phyloP scores from a whole-genome alignment of 2,797 vertebrate genomes.

The Liparis tanakae region DNA sequence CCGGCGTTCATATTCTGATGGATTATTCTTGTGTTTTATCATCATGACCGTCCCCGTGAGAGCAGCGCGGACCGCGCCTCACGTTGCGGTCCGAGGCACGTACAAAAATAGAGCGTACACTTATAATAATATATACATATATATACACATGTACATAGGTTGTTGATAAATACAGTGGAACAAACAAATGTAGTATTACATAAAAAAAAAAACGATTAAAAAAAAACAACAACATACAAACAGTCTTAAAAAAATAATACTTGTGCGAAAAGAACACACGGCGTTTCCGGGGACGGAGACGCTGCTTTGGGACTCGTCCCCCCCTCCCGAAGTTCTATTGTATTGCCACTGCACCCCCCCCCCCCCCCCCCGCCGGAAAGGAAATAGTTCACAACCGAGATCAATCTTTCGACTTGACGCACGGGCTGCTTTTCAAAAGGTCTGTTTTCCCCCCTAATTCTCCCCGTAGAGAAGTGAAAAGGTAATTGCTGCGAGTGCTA shows the following conservation, averaged over 20 bases:
- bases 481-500: conserved; percentile 62
- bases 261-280: conserved; percentile 34
- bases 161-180: conserved; percentile 64
- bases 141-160: conserved; percentile 3
- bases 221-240: conserved; percentile 29
- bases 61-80: conserved; percentile 26
- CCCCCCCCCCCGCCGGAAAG: conserved; percentile 2
- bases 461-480: conserved; percentile 63
- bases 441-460: conserved; percentile 49
- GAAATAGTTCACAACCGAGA: conserved; percentile 39
- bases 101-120: conserved; percentile 68
- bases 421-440: conserved; percentile 44
- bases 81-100: conserved; percentile 53
- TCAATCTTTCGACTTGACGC: conserved; percentile 54
- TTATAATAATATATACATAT: not conserved
- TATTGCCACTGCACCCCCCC: conserved; percentile 4
- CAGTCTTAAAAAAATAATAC: conserved; percentile 37
- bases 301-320: conserved; percentile 23
- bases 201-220: conserved; percentile 16
- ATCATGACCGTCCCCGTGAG: not conserved
- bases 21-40: too few relatives aligned
- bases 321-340: not conserved
- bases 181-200: conserved; percentile 48
- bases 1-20: too few relatives aligned
- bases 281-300: conserved; percentile 31